Conservation (phyloP, 2,113 vertebrate genomes). For the Rhynchomys soricoides region DNA sequence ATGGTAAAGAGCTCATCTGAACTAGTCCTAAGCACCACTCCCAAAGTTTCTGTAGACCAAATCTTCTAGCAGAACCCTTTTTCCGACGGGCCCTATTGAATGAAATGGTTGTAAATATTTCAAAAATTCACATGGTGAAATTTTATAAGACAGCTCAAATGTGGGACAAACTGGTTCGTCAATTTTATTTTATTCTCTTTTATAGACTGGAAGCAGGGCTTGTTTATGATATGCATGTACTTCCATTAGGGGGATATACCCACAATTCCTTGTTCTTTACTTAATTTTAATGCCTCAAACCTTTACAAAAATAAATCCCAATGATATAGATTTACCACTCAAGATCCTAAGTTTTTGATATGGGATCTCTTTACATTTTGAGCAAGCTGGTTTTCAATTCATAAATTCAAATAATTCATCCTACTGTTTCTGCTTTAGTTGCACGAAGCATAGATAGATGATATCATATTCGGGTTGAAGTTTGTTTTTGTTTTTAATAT, state of each 20-base stretch:
- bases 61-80: constrained; percentile 98
- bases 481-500: not conserved
- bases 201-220: not conserved
- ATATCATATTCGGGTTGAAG: not conserved
- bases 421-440: not conserved
- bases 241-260: not conserved
- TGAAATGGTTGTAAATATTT: constrained; percentile 45
- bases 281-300: constrained; percentile 46
- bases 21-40: constrained; percentile 98
- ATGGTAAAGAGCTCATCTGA: constrained; percentile 98
- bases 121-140: constrained; percentile 43
- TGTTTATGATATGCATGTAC: not conserved
- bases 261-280: not conserved
- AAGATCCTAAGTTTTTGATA: not conserved
- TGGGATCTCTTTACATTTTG: not conserved
- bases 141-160: not conserved
- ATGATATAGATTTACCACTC: constrained; percentile 16
- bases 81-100: constrained; percentile 94
- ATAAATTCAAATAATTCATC: not conserved
- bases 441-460: not conserved
- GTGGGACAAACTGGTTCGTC: not conserved
- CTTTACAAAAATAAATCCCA: constrained; percentile 8
- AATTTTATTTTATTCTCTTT: constrained; percentile 20
- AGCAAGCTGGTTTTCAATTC: not conserved
- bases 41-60: constrained; percentile 98